Evolutionary conservation across 2,113 vertebrate species (phyloP).

Genomic region (Ifrita kowaldi): DNA sequence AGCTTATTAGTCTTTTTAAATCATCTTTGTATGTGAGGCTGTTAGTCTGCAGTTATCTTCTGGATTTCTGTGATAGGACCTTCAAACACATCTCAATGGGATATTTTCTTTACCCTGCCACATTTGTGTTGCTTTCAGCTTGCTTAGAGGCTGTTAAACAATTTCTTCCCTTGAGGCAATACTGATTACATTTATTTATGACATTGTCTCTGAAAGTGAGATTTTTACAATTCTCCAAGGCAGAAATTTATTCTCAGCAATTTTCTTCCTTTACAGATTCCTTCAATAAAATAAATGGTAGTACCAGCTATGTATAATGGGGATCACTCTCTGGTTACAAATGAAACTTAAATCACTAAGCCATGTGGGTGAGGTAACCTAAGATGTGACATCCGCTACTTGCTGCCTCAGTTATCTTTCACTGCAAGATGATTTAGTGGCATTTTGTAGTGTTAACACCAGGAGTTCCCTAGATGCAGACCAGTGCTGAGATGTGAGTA

Average conservation of each 20-base stretch:
- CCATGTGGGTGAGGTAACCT: neutral
- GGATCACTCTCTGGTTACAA: neutral
- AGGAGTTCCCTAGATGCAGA: neutral
- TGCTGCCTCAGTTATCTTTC: neutral
- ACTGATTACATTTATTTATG: conserved; percentile 28
- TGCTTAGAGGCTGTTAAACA: conserved; percentile 16
- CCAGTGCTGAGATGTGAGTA: neutral
- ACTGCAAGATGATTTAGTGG: neutral
- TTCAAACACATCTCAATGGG: neutral
- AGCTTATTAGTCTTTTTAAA: neutral
- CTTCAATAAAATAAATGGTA: neutral
- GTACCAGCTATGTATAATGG: neutral
- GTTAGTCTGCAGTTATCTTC: neutral
- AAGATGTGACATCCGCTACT: neutral
- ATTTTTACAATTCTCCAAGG: neutral
- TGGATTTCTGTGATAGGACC: neutral
- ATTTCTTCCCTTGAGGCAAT: conserved; percentile 2
- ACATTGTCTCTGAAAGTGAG: neutral
- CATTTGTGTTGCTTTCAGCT: conserved; percentile 5
- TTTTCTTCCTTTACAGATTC: neutral
- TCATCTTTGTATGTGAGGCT: neutral
- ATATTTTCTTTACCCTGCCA: conserved; percentile 8
- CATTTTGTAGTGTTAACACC: neutral
- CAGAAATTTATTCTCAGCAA: conserved; percentile 4
- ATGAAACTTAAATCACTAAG: neutral